These are phyloP conservation scores for Phaethon lepturus DNA, from an alignment of 2,113 vertebrate genomes.

Conservation along the genomic window DNA sequence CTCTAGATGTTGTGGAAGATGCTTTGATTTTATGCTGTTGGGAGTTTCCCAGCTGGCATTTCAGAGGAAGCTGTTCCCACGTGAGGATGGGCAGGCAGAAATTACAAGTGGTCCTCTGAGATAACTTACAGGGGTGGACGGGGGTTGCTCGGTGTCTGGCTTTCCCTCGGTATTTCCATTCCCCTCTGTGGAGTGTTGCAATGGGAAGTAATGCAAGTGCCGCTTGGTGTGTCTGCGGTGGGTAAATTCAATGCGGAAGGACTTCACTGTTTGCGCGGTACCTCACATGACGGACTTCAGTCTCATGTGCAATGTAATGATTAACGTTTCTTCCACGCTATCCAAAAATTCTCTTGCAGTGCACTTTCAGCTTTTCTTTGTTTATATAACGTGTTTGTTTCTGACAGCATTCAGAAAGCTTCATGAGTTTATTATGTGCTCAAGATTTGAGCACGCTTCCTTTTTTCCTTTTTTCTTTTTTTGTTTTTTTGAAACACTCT, in stretches of 20 bases:
- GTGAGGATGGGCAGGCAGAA: not conserved
- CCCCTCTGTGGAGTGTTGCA: rapidly evolving
- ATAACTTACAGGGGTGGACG: rapidly evolving
- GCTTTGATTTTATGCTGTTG: rapidly evolving
- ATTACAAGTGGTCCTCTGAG: not conserved
- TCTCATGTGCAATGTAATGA: not conserved
- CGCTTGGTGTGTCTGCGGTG: not conserved
- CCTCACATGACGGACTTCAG: not conserved
- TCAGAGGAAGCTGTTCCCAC: not conserved
- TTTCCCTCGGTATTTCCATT: not conserved
- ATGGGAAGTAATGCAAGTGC: not conserved
- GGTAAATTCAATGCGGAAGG: not conserved
- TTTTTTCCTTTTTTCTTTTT: not conserved
- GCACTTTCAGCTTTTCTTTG: not conserved
- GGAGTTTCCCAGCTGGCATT: slow-evolving; percentile 38
- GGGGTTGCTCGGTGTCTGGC: not conserved
- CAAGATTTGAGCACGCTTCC: not conserved
- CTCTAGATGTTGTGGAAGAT: slow-evolving; percentile 9
- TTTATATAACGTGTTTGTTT: slow-evolving; percentile 6
- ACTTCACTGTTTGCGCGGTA: not conserved
- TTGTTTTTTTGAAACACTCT: not conserved
- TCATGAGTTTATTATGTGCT: slow-evolving; percentile 60
- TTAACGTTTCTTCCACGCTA: rapidly evolving
- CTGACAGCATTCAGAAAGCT: slow-evolving; percentile 38
- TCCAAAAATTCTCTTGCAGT: not conserved